A percentile compares a stretch with the other conserved stretches of the same genome.
phyloP scores from a whole-genome alignment of 2,888 invertebrate genomes.

The Nomada flava region DNA sequence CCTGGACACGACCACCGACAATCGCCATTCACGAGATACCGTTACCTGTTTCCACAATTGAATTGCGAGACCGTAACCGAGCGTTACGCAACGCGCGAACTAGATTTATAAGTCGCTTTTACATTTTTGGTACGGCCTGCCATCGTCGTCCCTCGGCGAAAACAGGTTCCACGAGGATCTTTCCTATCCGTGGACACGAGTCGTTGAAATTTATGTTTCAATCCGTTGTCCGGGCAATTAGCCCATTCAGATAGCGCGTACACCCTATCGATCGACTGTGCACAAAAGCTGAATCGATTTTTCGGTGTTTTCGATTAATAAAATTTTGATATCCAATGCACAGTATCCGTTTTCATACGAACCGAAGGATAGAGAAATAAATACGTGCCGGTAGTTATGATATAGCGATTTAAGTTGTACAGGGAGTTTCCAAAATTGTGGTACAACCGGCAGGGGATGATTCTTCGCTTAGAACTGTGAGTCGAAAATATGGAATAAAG shows the following conservation, averaged over 20 bases:
- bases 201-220: conserved; percentile 39
- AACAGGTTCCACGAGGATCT: conserved; percentile 46
- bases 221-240: conserved; percentile 25
- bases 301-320: not conserved
- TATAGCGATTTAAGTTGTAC: too few relatives aligned
- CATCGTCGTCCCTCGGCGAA: conserved; percentile 25
- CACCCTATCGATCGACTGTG: not conserved
- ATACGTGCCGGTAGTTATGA: too few relatives aligned
- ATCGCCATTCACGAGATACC: conserved; percentile 63
- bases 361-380: not conserved
- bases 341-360: not conserved
- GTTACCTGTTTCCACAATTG: conserved; percentile 59
- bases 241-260: conserved; percentile 22
- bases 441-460: too few relatives aligned
- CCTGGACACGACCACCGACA: conserved; percentile 25
- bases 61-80: conserved; percentile 24
- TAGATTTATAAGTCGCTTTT: conserved; percentile 48
- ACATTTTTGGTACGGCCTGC: conserved; percentile 38
- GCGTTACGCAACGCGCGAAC: conserved; percentile 35
- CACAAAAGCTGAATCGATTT: not conserved
- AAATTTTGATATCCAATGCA: too few relatives aligned
- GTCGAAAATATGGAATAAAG: too few relatives aligned
- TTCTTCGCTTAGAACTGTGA: too few relatives aligned
- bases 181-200: conserved; percentile 15
- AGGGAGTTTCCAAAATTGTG: too few relatives aligned